A percentile compares a stretch with the other conserved stretches of the same genome.
Conservation (phyloP, 2,888 invertebrate species). For the Xanthia togata region DNA sequence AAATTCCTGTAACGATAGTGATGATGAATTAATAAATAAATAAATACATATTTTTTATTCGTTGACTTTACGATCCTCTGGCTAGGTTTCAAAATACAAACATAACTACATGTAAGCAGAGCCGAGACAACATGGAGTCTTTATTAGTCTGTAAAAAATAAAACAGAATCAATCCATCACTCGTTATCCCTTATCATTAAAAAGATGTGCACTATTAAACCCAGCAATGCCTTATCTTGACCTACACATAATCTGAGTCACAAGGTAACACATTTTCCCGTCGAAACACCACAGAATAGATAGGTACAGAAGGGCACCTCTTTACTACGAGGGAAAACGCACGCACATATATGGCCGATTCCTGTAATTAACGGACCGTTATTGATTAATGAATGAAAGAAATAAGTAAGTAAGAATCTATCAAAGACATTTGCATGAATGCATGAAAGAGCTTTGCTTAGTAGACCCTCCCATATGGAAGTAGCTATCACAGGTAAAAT, state of each 20-base stretch:
- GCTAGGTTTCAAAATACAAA: neutral
- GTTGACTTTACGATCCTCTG: neutral
- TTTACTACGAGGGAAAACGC: neutral
- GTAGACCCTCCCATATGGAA: too few relatives aligned
- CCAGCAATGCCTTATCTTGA: conserved; percentile 44
- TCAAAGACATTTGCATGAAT: too few relatives aligned
- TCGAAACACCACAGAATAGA: conserved; percentile 6
- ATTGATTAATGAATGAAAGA: too few relatives aligned
- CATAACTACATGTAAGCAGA: neutral
- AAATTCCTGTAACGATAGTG: too few relatives aligned
- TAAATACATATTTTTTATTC: neutral
- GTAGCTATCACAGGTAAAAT: too few relatives aligned
- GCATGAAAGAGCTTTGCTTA: too few relatives aligned
- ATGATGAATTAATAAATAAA: too few relatives aligned
- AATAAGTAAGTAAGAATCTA: too few relatives aligned
- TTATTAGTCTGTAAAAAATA: neutral
- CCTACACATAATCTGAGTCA: conserved; percentile 61
- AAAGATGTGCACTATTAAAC: conserved; percentile 11
- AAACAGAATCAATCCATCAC: neutral
- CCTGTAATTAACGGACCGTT: too few relatives aligned
- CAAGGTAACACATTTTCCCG: conserved; percentile 61
- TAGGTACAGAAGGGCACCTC: conserved; percentile 2
- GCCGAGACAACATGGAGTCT: neutral
- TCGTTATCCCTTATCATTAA: conserved; percentile 29
- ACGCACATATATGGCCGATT: neutral